A percentile compares a stretch with the other conserved stretches of the same genome.
Evolutionary conservation across 2,113 vertebrate genomes (phyloP).

Genomic region (Xenus cinereus): DNA sequence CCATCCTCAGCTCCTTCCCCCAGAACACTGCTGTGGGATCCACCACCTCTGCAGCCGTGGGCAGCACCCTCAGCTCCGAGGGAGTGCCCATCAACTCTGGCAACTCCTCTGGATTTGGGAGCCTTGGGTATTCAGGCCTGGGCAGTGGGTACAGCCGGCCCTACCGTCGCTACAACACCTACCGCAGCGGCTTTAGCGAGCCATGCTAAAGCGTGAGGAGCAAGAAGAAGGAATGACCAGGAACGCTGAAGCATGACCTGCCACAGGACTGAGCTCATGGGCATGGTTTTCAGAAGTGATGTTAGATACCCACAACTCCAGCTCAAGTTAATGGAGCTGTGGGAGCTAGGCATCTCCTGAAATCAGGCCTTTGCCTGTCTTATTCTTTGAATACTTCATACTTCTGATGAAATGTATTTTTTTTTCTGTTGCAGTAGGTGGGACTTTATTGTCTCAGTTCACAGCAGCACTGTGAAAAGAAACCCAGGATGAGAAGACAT

Average conservation of each 20-base stretch:
- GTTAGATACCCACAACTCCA: not conserved
- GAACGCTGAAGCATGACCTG: fast-evolving
- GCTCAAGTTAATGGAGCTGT: not conserved
- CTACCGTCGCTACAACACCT: not conserved
- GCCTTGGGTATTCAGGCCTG: not conserved
- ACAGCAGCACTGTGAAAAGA: not conserved
- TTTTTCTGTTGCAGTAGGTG: not conserved
- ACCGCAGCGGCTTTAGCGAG: not conserved
- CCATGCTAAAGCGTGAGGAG: fast-evolving
- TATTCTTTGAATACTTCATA: not conserved
- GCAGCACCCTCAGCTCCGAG: not conserved
- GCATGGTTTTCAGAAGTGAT: fast-evolving
- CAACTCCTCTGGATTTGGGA: not conserved
- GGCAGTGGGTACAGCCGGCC: not conserved
- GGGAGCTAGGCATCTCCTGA: not conserved
- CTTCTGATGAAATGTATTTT: not conserved
- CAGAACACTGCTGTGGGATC: not conserved
- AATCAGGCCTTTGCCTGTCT: not conserved
- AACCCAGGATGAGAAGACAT: not conserved
- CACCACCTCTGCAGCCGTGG: not conserved
- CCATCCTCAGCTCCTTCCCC: not conserved
- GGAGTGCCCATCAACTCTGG: not conserved
- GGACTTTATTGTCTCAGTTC: not conserved
- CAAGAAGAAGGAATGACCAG: not conserved
- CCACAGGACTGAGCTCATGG: not conserved